Conservation (phyloP, 2,797 vertebrate species). For the Geotrypetes seraphini region DNA sequence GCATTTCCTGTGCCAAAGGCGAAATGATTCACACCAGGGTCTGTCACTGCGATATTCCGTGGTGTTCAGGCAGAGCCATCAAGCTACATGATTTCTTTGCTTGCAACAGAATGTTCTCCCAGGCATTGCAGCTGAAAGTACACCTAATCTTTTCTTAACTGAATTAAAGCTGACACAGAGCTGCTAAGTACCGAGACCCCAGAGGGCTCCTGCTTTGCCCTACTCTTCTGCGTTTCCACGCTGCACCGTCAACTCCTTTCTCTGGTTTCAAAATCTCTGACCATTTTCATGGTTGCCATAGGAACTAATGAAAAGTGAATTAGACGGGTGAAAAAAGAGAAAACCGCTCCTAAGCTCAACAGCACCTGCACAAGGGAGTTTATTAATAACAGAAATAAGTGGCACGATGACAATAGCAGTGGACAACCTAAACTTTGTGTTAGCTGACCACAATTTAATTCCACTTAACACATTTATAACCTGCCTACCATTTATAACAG, state of each 20-base stretch:
- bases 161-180: background rate
- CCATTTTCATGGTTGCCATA: constrained; percentile 40
- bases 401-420: background rate
- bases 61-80: background rate
- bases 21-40: accelerated
- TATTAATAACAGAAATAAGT: background rate
- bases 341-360: constrained; percentile 7
- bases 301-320: constrained; percentile 50
- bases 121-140: background rate
- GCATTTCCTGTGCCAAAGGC: background rate
- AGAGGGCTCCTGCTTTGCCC: background rate
- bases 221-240: constrained; percentile 17
- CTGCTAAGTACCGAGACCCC: too few species aligned
- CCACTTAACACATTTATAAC: too few species aligned
- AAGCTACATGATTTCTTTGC: background rate
- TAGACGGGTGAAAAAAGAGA: constrained; percentile 18
- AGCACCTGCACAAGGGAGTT: constrained; percentile 13
- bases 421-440: background rate
- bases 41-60: background rate
- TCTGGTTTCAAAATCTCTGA: constrained; percentile 26
- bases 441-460: background rate
- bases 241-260: constrained; percentile 1
- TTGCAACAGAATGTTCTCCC: accelerated
- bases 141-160: background rate
- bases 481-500: too few species aligned